Conservation (phyloP, 1,140 invertebrate genomes). For the Hyles euphorbiae region DNA sequence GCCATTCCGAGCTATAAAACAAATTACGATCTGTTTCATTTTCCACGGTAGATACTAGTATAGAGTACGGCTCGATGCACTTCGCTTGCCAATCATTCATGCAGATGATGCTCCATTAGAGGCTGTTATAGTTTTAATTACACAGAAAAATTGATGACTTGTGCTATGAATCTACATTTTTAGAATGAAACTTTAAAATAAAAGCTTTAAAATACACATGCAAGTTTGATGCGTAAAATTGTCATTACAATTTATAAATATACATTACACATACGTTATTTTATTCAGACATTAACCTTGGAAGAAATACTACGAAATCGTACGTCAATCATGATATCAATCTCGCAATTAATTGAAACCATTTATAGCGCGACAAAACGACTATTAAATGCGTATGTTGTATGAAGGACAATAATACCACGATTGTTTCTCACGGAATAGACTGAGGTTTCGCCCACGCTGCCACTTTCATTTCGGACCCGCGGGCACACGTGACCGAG, state of each 20-base stretch:
- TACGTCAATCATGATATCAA: background rate
- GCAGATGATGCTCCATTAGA: no score
- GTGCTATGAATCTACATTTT: no score
- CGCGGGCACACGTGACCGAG: conserved; percentile 43
- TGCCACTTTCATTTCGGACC: conserved; percentile 58
- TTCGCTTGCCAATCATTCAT: no score
- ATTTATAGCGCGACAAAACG: background rate
- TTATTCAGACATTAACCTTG: conserved; percentile 2
- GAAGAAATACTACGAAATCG: background rate
- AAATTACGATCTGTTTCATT: no score
- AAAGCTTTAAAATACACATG: no score
- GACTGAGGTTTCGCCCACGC: conserved; percentile 43
- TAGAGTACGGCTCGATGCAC: no score
- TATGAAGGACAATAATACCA: conserved; percentile 20
- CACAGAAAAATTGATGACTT: no score
- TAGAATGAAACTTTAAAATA: no score
- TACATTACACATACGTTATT: background rate
- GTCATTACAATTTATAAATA: background rate
- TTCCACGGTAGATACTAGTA: no score
- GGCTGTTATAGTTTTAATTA: no score
- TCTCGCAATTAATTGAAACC: conserved; percentile 4
- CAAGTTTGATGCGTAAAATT: no score
- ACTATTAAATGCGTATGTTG: conserved; percentile 1
- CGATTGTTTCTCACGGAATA: conserved; percentile 25
- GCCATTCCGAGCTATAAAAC: no score